Conservation (phyloP, 37 sponge, comb jelly and placozoan species). For the Chondrilla cf. caribensis region DNA sequence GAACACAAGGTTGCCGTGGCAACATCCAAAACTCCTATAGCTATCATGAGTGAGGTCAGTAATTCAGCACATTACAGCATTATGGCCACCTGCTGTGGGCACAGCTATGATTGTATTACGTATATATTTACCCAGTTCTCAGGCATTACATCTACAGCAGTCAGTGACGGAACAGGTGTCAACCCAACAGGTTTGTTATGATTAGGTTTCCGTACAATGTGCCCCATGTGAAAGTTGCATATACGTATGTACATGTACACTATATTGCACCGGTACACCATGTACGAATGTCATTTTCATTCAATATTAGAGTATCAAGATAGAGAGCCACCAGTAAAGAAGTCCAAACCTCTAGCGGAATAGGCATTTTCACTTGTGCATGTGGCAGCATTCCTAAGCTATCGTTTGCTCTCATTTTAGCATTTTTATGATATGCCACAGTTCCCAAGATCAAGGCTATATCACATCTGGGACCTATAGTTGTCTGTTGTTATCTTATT, state of each 20-base stretch:
- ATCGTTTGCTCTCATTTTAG: too few species aligned
- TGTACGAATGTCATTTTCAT: too few species aligned
- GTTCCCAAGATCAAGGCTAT: too few species aligned
- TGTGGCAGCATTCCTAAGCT: too few species aligned
- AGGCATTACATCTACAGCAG: neutral
- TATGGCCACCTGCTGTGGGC: neutral
- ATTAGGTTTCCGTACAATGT: too few species aligned
- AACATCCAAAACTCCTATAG: slow-evolving; percentile 76
- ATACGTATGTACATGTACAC: too few species aligned
- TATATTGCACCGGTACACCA: too few species aligned
- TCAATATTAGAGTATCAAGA: slow-evolving; percentile 1
- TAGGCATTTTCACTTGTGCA: too few species aligned
- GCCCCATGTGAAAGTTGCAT: neutral
- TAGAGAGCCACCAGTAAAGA: slow-evolving; percentile 1
- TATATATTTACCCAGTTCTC: slow-evolving; percentile 8
- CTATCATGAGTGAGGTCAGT: slow-evolving; percentile 93
- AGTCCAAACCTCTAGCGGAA: neutral
- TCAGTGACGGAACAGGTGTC: neutral
- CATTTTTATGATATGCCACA: too few species aligned
- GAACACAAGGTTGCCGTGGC: slow-evolving; percentile 93
- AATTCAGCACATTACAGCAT: neutral
- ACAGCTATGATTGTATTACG: neutral
- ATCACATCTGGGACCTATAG: too few species aligned
- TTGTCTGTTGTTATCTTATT: too few species aligned
- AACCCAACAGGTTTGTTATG: neutral